Base-by-base conservation (phyloP, 2,888 invertebrate species). In the Acrobasis consociella region DNA sequence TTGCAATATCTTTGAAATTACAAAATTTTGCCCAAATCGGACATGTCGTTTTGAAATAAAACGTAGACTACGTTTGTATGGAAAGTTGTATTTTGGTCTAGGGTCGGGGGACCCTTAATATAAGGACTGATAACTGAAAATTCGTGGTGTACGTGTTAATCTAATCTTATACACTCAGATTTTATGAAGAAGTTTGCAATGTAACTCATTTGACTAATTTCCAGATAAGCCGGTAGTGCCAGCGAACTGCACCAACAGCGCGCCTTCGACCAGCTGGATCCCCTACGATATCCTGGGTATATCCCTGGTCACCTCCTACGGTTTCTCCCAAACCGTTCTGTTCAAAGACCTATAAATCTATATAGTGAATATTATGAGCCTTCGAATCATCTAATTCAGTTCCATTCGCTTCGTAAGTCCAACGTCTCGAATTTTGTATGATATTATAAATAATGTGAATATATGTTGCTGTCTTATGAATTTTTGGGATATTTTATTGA, bases 151-250 rank as follows among this genome's bases (percentile, higher is more conserved):
- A 22, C 3, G 22, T 22, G 3, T 2, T 22, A 22, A 22, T 22
- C 22, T 22, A 22, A 22, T 22, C 22, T 22, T 1, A 22, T 22
- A 3, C 22, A 22, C 22, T 2, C 22, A 22, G 3, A 3, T 22
- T 22, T 22, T 2, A 22, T 22, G 3, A 22, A 22, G 22, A 22
- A 22, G 22, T 22, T 22, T 22, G 3, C 2, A 22, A 22, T 22
- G 22, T 22, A 2, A 22, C 22, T n/a, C n/a, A n/a, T 31, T 46
- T 60, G 63, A 68, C 52, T 42, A 37, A 37, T 62, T 86, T 87
- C 17, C 85, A 91, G 91, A 69, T 74, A 90, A 90, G 71, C 87
- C 89, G 64, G 91, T 88, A 52, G 74, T 85, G 38, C 89, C 88
- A 0, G 84, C 76, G 72, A 92, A 91, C 73, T 92, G 92, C 71